Base-by-base conservation (phyloP, 35 echinoderm and acorn worm species). In the Patiria miniata region DNA sequence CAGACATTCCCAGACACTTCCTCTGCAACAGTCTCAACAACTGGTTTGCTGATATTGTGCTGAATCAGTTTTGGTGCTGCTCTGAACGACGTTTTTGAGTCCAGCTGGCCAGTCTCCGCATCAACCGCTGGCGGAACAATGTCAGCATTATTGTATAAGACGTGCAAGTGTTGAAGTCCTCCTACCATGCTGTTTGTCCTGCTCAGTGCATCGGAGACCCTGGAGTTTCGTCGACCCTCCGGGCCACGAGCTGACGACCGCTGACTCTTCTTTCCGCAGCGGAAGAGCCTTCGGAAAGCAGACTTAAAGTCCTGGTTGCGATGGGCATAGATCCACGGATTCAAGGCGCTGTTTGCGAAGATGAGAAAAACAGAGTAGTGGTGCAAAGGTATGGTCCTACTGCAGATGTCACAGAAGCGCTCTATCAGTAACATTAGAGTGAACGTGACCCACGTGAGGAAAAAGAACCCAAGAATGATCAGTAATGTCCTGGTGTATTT, bases 271-370 rank as follows among this genome's bases (percentile, higher is more conserved):
- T 78, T 69, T 28, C 44, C 77, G 18, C 29, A 36, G 40, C 87
- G 79, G 38, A 82, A 51, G 5, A 99, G 51, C 55, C 96, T 73
- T 40, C 51, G 58, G 52, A 92, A 94, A 16, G 93, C 96, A 40
- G 96, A 89, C 87, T 91, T 93, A 61, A 99, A 99, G 73, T 99
- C 96, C 39, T 94, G 82, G 60, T 93, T 95, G 44, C 89, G 65
- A 52, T 87, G 90, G 21, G 93, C 81, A 51, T 99, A 99, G 18
- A 99, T 92, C 91, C 93, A 95, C 0, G 96, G 92, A 88, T 99
- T 99, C 1, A 92, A 68, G 34, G 39, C n/a, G 39, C 83, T 92
- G 52, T 89, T 99, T 39, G 91, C 26, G 19, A 94, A 90, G 16
- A 94, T 81, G 39, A 99, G 57, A 22, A 90, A 39, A 51, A 81